Evolutionary conservation across 1,140 invertebrate genomes (phyloP).

Genomic region (Camponotus pennsylvanicus): DNA sequence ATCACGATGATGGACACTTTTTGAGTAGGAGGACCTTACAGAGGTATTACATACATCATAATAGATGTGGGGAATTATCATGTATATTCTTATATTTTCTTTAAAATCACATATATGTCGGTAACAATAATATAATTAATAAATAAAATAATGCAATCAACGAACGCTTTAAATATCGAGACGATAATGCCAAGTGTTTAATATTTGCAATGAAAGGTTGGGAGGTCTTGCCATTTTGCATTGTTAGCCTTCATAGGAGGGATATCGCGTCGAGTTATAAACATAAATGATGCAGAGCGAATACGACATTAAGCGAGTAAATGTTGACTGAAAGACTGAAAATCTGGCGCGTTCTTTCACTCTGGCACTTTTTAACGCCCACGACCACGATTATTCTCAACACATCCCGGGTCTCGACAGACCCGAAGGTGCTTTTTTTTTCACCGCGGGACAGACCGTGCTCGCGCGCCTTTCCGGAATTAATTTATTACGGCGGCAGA

Average conservation of each 20-base stretch:
- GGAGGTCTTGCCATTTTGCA: background rate
- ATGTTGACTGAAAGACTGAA: background rate
- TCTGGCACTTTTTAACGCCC: constrained; percentile 60
- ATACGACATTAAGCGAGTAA: constrained; percentile 15
- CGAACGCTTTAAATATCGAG: background rate
- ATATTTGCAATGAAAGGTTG: background rate
- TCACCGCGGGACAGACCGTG: background rate
- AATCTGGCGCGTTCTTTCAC: constrained; percentile 42
- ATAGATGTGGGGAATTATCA: background rate
- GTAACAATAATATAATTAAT: background rate
- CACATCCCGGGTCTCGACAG: constrained; percentile 58
- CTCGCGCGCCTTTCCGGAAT: constrained; percentile 65
- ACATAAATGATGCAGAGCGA: background rate
- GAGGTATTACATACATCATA: background rate
- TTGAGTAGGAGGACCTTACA: background rate
- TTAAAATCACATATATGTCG: background rate
- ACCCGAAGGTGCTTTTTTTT: constrained; percentile 19
- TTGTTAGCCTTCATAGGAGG: background rate
- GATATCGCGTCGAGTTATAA: background rate
- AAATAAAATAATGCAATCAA: background rate
- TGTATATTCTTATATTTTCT: background rate
- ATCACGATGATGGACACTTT: constrained; percentile 33
- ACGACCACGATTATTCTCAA: constrained; percentile 55
- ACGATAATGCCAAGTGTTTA: background rate
- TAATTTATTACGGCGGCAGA: constrained; percentile 76